A percentile compares a stretch with the other conserved stretches of the same genome.
phyloP scores from a whole-genome alignment of 2,888 invertebrate genomes.

The Apodemia hepburni region DNA sequence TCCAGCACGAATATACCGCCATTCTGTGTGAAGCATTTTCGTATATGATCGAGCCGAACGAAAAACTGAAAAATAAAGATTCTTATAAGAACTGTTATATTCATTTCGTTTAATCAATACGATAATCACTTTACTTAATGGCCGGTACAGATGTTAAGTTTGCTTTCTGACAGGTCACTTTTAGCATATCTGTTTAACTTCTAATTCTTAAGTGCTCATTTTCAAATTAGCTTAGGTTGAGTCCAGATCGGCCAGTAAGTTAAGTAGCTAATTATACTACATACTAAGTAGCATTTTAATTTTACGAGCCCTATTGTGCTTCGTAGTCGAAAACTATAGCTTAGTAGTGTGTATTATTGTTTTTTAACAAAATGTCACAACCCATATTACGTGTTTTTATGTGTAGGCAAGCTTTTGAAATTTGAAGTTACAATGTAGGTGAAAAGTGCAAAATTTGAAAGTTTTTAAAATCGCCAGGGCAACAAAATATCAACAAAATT shows the following conservation, averaged over 20 bases:
- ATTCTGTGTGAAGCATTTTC: constrained; percentile 99
- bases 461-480: too few relatives aligned
- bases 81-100: not conserved
- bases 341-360: not conserved
- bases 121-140: not conserved
- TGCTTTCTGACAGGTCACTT: too few relatives aligned
- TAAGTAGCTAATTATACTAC: not conserved
- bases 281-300: not conserved
- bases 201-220: too few relatives aligned
- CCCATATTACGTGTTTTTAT: not conserved
- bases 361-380: not conserved
- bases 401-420: too few relatives aligned
- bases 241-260: constrained; percentile 1
- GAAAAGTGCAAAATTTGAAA: too few relatives aligned
- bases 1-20: constrained; percentile 99
- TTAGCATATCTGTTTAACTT: too few relatives aligned
- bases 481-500: too few relatives aligned
- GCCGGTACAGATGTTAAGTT: not conserved
- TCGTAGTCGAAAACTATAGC: not conserved
- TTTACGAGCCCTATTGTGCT: not conserved
- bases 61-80: constrained; percentile 89
- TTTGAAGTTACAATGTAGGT: too few relatives aligned
- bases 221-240: too few relatives aligned
- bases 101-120: too few relatives aligned
- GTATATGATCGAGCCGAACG: constrained; percentile 98